These are phyloP conservation scores for Hystrix brachyura DNA, from an alignment of 2,113 vertebrate species.

Conservation along the genomic window DNA sequence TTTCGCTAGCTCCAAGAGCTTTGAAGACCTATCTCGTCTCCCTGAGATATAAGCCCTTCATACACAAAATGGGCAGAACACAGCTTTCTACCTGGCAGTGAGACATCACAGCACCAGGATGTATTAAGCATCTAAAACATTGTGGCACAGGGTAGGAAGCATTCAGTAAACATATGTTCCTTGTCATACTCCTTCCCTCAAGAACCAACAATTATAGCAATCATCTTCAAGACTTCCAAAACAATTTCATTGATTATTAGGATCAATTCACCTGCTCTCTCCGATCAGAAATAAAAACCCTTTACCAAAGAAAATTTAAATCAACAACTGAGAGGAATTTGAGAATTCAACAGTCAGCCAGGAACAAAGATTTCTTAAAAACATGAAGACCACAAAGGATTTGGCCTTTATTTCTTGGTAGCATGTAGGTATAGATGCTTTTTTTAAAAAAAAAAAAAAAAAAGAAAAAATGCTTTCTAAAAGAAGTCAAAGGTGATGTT, in stretches of 20 bases:
- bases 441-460: neutral
- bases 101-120: neutral
- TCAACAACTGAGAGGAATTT: neutral
- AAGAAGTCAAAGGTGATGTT: neutral
- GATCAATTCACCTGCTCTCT: conserved; percentile 46
- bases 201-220: conserved; percentile 30
- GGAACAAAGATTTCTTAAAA: conserved; percentile 35
- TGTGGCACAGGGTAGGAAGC: neutral
- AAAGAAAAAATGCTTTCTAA: neutral
- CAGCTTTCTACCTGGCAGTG: neutral
- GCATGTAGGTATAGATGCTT: neutral
- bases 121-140: neutral
- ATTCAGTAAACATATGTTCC: neutral
- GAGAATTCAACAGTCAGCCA: conserved; percentile 28
- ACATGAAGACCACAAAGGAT: neutral
- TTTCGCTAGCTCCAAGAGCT: neutral
- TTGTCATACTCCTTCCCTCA: neutral
- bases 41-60: neutral
- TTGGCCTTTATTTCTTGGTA: neutral
- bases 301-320: conserved; percentile 42
- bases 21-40: neutral
- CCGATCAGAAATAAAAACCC: conserved; percentile 24
- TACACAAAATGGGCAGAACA: neutral
- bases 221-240: conserved; percentile 36
- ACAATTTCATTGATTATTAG: conserved; percentile 47